Evolutionary conservation across 2,113 vertebrate genomes (phyloP).

Genomic region (Drymodes brunneopygia): DNA sequence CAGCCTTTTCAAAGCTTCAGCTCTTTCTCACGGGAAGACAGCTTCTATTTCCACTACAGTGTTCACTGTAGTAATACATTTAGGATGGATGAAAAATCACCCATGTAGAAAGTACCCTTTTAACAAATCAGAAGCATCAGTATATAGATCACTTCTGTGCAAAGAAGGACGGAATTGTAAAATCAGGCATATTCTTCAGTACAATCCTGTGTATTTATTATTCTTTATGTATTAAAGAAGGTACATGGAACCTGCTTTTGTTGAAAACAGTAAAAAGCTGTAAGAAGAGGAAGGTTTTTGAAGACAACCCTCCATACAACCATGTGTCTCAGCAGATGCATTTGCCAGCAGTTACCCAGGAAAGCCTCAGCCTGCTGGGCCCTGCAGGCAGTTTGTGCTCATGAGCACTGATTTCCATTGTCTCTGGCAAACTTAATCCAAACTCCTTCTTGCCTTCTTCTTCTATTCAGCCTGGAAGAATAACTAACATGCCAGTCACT

Average conservation of each 20-base stretch:
- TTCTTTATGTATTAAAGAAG: no score
- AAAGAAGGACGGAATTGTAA: background rate
- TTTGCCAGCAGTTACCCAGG: background rate
- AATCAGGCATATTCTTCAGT: background rate
- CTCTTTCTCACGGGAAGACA: background rate
- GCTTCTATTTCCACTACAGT: background rate
- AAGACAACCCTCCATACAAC: background rate
- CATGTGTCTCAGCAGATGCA: background rate
- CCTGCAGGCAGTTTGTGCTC: background rate
- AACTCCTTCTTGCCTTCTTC: background rate
- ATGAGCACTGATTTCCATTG: background rate
- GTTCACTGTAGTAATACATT: background rate
- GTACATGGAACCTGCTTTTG: background rate
- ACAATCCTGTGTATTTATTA: background rate
- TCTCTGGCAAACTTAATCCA: background rate
- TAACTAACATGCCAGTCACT: background rate
- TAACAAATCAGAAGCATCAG: background rate
- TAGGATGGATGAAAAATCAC: background rate
- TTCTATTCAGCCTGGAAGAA: background rate
- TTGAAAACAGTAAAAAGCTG: background rate
- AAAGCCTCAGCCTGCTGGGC: background rate
- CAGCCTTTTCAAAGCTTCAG: background rate
- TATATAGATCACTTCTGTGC: background rate
- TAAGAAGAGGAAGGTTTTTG: background rate
- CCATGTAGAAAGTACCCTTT: background rate